These are phyloP conservation scores for Mizuhopecten yessoensis DNA, from an alignment of 1,140 invertebrate species.

Conservation along the genomic window DNA sequence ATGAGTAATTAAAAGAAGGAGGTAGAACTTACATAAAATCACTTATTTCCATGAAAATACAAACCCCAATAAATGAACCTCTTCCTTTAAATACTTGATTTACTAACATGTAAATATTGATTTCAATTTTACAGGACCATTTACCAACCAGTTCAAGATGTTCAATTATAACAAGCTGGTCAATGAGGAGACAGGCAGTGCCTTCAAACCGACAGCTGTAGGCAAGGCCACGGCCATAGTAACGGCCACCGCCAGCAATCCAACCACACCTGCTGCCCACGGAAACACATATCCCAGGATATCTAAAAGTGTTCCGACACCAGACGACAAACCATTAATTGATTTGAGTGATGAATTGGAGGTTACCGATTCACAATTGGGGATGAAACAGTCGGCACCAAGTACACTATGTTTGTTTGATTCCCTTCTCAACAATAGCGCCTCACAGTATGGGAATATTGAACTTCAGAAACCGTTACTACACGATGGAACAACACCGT, in stretches of 20 bases:
- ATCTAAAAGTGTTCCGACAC: slow-evolving; percentile 3
- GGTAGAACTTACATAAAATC: too few relatives aligned
- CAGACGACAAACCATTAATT: slow-evolving; percentile 80
- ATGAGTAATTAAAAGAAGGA: too few relatives aligned
- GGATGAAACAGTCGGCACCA: slow-evolving; percentile 62
- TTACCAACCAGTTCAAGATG: slow-evolving; percentile 72
- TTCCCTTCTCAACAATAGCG: slow-evolving; percentile 66
- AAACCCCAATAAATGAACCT: too few relatives aligned
- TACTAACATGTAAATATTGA: too few relatives aligned
- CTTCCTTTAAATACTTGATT: too few relatives aligned
- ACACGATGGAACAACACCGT: slow-evolving; percentile 47
- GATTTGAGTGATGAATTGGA: slow-evolving; percentile 80
- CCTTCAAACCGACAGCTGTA: slow-evolving; percentile 43
- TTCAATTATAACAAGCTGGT: slow-evolving; percentile 84
- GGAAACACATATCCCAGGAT: background rate
- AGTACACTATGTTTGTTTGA: slow-evolving; percentile 76
- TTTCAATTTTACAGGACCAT: slow-evolving; percentile 68
- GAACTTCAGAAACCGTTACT: slow-evolving; percentile 74
- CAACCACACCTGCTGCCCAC: background rate
- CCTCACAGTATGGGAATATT: slow-evolving; percentile 69
- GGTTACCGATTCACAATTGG: slow-evolving; percentile 40
- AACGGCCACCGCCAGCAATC: slow-evolving; percentile 47
- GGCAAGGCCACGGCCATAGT: slow-evolving; percentile 52
- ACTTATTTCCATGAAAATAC: too few relatives aligned
- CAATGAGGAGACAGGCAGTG: slow-evolving; percentile 73